These are phyloP conservation scores for Zaprionus ornatus DNA, from an alignment of 1,140 invertebrate genomes.

Conservation along the genomic window DNA sequence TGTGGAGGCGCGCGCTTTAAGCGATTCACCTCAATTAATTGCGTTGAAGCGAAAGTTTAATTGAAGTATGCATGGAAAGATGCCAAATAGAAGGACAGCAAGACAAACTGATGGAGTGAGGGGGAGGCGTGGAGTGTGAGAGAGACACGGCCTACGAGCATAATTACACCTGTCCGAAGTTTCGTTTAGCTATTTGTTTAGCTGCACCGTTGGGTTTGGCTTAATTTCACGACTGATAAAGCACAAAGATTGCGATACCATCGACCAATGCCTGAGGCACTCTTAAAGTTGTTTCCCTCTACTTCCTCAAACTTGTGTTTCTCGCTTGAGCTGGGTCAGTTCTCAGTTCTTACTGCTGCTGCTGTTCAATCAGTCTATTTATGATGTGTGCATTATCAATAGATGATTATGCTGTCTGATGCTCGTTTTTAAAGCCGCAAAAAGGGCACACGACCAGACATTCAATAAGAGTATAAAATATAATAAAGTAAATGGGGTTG, in stretches of 20 bases:
- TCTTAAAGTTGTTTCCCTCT: neutral
- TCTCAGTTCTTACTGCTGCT: neutral
- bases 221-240: constrained; percentile 82
- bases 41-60: constrained; percentile 74
- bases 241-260: constrained; percentile 52
- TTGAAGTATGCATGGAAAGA: constrained; percentile 55
- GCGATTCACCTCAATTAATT: constrained; percentile 61
- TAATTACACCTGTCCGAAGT: constrained; percentile 78
- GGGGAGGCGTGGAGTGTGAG: neutral
- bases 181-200: constrained; percentile 53
- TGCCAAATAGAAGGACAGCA: constrained; percentile 23
- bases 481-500: constrained; percentile 42
- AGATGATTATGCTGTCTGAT: constrained; percentile 55
- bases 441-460: constrained; percentile 40
- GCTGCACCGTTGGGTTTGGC: constrained; percentile 22
- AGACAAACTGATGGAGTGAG: neutral
- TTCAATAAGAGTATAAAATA: constrained; percentile 48
- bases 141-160: constrained; percentile 34
- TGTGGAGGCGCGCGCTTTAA: constrained; percentile 3
- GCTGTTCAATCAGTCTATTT: constrained; percentile 54
- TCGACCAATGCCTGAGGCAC: neutral
- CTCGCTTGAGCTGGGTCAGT: constrained; percentile 17
- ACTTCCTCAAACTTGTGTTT: neutral
- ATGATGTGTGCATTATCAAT: constrained; percentile 57
- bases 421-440: constrained; percentile 63